Evolutionary conservation across 2,888 invertebrate species (phyloP).

Genomic region (Metallyticus violacea): DNA sequence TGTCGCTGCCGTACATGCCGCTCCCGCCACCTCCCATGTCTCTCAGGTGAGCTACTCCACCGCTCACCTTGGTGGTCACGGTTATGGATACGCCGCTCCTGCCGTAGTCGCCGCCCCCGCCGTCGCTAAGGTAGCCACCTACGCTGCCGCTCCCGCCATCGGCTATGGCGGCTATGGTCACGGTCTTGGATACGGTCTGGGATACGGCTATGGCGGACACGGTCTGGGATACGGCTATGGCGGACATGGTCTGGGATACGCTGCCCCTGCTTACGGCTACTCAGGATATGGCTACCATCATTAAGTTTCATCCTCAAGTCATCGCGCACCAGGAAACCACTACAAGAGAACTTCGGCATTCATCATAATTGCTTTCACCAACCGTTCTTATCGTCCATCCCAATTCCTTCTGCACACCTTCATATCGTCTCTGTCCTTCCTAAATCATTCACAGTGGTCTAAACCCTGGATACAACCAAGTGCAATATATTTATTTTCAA

Average conservation of each 20-base stretch:
- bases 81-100: constrained; percentile 1
- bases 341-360: background rate
- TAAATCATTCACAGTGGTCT: background rate
- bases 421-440: background rate
- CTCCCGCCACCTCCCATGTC: constrained; percentile 7
- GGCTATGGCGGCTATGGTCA: background rate
- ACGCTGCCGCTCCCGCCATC: constrained; percentile 27
- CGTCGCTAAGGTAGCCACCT: constrained; percentile 21
- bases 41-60: constrained; percentile 12
- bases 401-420: too few relatives aligned
- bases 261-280: constrained; percentile 24
- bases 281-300: constrained; percentile 28
- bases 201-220: constrained; percentile 20
- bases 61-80: constrained; percentile 10
- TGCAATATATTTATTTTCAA: background rate
- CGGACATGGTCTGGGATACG: constrained; percentile 21
- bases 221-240: constrained; percentile 11
- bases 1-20: constrained; percentile 13
- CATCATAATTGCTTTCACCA: too few relatives aligned
- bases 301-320: constrained; percentile 4
- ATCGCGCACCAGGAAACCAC: background rate
- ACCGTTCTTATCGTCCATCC: background rate
- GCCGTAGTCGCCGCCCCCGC: constrained; percentile 24
- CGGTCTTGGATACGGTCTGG: constrained; percentile 24
- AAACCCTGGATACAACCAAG: background rate